Percentiles rank a stretch among this genome's conserved stretches.
Conservation (phyloP, 2,113 vertebrate genomes). For the Anhinga rufa region DNA sequence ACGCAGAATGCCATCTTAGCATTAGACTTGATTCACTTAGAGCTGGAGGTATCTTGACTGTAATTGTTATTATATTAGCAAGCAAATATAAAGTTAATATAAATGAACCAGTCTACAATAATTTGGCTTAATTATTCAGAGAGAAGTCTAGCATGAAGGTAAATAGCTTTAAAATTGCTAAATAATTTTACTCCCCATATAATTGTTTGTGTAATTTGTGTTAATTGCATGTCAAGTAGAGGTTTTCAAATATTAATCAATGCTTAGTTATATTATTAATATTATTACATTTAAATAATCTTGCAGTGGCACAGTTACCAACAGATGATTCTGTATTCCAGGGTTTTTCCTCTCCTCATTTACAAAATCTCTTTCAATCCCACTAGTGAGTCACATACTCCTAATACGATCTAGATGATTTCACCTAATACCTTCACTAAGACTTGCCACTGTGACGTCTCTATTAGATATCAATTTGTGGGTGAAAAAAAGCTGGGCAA, state of each 20-base stretch:
- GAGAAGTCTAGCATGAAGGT: constrained; percentile 41
- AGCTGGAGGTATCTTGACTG: neutral
- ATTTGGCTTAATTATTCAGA: constrained; percentile 61
- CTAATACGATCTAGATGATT: neutral
- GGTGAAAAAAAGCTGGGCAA: neutral
- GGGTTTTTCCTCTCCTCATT: neutral
- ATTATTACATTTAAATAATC: constrained; percentile 43
- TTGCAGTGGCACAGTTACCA: neutral
- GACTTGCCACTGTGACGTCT: neutral
- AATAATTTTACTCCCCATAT: constrained; percentile 66
- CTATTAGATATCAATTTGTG: neutral
- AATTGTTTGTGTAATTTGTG: constrained; percentile 71
- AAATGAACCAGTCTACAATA: constrained; percentile 45
- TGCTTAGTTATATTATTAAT: constrained; percentile 57
- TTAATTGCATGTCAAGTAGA: constrained; percentile 70
- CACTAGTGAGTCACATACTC: neutral
- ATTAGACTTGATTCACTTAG: neutral
- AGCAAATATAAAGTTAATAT: constrained; percentile 31
- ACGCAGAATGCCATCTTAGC: neutral
- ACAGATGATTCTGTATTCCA: neutral
- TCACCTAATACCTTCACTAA: neutral
- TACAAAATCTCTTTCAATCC: neutral
- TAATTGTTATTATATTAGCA: neutral
- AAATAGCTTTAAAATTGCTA: constrained; percentile 62
- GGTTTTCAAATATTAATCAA: constrained; percentile 64